Evolutionary conservation across 2,888 invertebrate genomes (phyloP).

Genomic region (Leptinotarsa juncta): DNA sequence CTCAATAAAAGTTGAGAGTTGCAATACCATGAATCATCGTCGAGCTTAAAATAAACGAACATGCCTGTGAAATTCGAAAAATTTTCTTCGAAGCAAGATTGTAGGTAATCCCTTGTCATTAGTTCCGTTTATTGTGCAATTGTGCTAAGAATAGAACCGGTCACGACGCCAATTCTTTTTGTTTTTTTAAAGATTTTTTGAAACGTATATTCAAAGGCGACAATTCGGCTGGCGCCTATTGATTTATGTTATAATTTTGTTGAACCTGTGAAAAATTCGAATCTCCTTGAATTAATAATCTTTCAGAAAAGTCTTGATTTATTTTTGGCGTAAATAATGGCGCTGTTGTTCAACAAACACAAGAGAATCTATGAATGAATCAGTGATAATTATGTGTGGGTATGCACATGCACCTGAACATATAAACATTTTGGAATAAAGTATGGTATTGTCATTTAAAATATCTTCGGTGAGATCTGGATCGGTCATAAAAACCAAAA

Average conservation of each 20-base stretch:
- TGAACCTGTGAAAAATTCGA: slow-evolving; percentile 16
- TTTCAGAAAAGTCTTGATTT: slow-evolving; percentile 11
- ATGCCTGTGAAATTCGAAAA: slow-evolving; percentile 9
- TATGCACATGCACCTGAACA: background rate
- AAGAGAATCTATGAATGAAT: background rate
- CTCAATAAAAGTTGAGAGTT: too few species aligned
- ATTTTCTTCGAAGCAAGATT: slow-evolving; percentile 7
- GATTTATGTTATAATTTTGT: slow-evolving; percentile 10
- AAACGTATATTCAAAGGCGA: slow-evolving; percentile 12
- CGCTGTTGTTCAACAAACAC: background rate
- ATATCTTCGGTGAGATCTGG: too few species aligned
- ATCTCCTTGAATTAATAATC: background rate
- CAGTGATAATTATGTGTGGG: background rate
- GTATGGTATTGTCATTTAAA: too few species aligned
- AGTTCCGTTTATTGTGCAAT: slow-evolving; percentile 27
- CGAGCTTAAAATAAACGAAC: slow-evolving; percentile 7
- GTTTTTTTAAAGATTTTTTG: slow-evolving; percentile 10
- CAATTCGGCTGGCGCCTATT: slow-evolving; percentile 25
- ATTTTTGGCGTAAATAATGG: background rate
- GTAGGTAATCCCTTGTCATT: background rate
- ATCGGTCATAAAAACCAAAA: too few species aligned
- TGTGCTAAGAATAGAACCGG: slow-evolving; percentile 12
- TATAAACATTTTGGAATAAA: too few species aligned
- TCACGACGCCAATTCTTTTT: background rate
- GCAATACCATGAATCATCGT: background rate